phyloP scores from a whole-genome alignment of 2,113 vertebrate genomes.

The Indicator indicator region DNA sequence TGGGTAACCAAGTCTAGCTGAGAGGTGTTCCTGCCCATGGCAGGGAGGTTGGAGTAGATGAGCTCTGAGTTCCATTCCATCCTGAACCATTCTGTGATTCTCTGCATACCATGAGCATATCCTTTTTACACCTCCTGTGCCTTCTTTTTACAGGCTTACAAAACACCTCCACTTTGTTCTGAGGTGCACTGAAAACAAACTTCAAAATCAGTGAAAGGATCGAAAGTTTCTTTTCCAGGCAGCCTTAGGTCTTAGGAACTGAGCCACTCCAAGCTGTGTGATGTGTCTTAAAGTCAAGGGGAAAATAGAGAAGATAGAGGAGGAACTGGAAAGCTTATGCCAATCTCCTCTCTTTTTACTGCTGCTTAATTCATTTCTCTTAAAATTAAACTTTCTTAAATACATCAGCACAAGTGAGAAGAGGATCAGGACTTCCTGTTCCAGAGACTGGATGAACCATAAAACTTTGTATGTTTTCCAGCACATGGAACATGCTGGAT shows the following conservation, averaged over 20 bases:
- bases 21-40: too few relatives aligned
- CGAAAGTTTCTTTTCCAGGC: not conserved
- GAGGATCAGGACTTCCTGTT: not conserved
- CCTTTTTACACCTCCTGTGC: not conserved
- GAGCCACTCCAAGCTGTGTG: not conserved
- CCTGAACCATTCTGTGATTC: too few relatives aligned
- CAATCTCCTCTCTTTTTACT: not conserved
- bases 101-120: not conserved
- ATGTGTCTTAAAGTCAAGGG: not conserved
- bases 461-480: not conserved
- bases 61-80: too few relatives aligned
- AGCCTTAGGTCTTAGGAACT: not conserved
- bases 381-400: constrained; percentile 19
- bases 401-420: not conserved
- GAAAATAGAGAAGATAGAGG: not conserved
- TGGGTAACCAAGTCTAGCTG: too few relatives aligned
- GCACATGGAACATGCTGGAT: not conserved
- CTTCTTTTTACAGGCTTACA: not conserved
- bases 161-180: not conserved
- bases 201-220: not conserved
- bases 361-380: not conserved
- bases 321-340: not conserved
- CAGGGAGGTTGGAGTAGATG: too few relatives aligned
- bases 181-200: not conserved
- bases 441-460: not conserved